phyloP scores from a whole-genome alignment of 2,888 invertebrate genomes.

The Atrina japonica region DNA sequence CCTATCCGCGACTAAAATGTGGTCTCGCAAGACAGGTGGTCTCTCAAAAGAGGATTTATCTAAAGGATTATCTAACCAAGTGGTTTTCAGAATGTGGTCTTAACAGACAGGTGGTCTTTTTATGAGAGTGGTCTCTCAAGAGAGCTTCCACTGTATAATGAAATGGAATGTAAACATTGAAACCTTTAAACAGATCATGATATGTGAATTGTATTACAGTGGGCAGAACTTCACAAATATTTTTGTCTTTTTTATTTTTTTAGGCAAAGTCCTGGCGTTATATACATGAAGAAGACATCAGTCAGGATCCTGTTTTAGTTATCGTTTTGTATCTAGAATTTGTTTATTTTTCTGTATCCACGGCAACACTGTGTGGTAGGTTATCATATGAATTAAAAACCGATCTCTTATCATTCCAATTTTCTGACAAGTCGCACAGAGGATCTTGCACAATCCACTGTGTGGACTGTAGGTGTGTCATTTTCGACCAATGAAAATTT shows the following conservation, averaged over 20 bases:
- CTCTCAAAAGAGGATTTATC: too few species aligned
- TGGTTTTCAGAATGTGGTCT: too few species aligned
- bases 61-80: too few species aligned
- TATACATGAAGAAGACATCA: constrained; percentile 58
- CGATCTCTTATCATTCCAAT: too few species aligned
- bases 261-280: constrained; percentile 69
- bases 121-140: neutral
- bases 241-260: constrained; percentile 23
- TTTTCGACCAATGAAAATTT: too few species aligned
- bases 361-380: constrained; percentile 72
- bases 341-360: constrained; percentile 72
- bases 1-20: too few species aligned
- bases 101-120: too few species aligned
- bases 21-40: too few species aligned
- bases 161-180: neutral
- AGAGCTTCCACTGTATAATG: neutral
- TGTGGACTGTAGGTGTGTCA: neutral
- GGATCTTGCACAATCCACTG: neutral
- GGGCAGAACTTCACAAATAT: neutral
- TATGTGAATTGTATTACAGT: too few species aligned
- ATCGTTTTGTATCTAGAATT: constrained; percentile 63
- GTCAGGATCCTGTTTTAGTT: constrained; percentile 56
- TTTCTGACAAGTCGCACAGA: too few species aligned
- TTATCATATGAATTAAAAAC: neutral
- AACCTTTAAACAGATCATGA: neutral